Percentiles rank a stretch among this genome's conserved stretches.
phyloP scores from a whole-genome alignment of 2,888 invertebrate genomes.

The Odontothrips loti region DNA sequence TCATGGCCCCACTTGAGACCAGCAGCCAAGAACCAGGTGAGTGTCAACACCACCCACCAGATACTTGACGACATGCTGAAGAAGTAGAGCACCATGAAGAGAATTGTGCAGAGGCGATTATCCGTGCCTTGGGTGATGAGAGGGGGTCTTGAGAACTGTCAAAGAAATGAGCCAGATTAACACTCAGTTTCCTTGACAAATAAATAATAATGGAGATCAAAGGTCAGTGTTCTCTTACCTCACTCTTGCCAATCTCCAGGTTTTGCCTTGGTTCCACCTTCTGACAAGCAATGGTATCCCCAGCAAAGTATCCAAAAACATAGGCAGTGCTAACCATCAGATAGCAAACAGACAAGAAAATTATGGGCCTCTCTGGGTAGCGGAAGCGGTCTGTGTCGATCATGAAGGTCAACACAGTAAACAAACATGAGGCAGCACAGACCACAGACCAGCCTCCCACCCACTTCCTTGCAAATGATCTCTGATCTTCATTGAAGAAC shows the following conservation, averaged over 20 bases:
- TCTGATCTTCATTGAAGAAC: slow-evolving; percentile 81
- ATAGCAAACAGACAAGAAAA: slow-evolving; percentile 94
- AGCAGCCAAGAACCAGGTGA: slow-evolving; percentile 95
- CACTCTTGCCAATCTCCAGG: neutral
- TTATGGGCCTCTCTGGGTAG: slow-evolving; percentile 96
- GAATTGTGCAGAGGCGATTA: slow-evolving; percentile 80
- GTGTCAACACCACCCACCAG: slow-evolving; percentile 95
- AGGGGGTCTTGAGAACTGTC: slow-evolving; percentile 48
- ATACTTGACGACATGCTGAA: slow-evolving; percentile 95
- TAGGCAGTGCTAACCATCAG: slow-evolving; percentile 91
- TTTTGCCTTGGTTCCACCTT: slow-evolving; percentile 52
- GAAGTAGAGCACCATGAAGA: slow-evolving; percentile 94
- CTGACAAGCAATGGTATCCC: slow-evolving; percentile 77
- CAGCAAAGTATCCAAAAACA: slow-evolving; percentile 77
- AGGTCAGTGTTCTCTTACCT: no score
- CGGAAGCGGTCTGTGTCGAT: slow-evolving; percentile 93
- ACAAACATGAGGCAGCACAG: slow-evolving; percentile 85
- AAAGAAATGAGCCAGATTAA: slow-evolving; percentile 33
- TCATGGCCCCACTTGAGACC: slow-evolving; percentile 98
- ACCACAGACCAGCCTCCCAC: slow-evolving; percentile 89
- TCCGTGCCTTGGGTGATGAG: slow-evolving; percentile 81
- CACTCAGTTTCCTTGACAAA: neutral
- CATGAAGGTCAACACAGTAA: slow-evolving; percentile 87
- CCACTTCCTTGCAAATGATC: slow-evolving; percentile 82
- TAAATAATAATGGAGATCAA: no score